phyloP scores from a whole-genome alignment of 35 echinoderm and acorn worm genomes.

The Apostichopus japonicus region DNA sequence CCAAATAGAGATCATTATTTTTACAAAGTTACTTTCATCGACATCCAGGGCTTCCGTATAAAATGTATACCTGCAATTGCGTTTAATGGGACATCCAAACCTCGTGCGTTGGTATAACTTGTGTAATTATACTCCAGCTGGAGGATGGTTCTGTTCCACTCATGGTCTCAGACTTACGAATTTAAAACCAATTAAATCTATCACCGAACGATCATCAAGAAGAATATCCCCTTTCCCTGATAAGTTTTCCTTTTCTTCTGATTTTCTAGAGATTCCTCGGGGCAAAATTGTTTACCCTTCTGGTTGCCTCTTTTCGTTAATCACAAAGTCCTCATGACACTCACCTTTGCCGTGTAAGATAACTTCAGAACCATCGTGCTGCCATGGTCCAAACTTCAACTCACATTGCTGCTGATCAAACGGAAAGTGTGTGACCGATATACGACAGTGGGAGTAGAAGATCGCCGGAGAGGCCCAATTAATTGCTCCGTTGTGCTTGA shows the following conservation, averaged over 20 bases:
- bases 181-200: not conserved
- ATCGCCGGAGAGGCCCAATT: slow-evolving; percentile 85
- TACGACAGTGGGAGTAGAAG: slow-evolving; percentile 68
- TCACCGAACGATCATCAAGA: not conserved
- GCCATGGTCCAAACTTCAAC: slow-evolving; percentile 88
- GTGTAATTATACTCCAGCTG: too few species aligned
- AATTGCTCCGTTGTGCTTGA: slow-evolving; percentile 55
- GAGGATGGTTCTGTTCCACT: not conserved
- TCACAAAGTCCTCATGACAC: not conserved
- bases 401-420: slow-evolving; percentile 77
- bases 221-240: not conserved
- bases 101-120: too few species aligned
- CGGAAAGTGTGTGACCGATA: slow-evolving; percentile 75
- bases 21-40: too few species aligned
- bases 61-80: too few species aligned
- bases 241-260: not conserved
- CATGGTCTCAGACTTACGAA: not conserved
- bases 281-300: not conserved
- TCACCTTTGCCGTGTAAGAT: slow-evolving; percentile 66
- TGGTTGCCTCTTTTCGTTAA: not conserved
- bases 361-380: slow-evolving; percentile 68
- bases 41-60: too few species aligned
- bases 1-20: too few species aligned
- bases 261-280: not conserved
- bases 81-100: too few species aligned